Percentiles rank a stretch among this genome's conserved stretches.
Conservation (phyloP, 2,888 invertebrate genomes). For the Drosophila diplacantha region DNA sequence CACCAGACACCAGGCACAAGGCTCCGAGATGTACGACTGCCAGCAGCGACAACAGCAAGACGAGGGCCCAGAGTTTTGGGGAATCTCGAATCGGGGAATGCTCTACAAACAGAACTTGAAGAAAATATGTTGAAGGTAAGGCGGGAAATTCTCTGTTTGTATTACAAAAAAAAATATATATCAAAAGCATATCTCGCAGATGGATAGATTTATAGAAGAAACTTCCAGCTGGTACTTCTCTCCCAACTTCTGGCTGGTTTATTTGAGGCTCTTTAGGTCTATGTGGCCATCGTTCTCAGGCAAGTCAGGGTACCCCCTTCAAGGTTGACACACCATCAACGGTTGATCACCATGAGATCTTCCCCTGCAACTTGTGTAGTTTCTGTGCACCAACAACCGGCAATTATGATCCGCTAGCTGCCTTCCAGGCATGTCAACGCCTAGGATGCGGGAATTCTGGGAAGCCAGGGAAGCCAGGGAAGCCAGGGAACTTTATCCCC, state of each 20-base stretch:
- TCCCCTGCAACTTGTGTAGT: slow-evolving; percentile 4
- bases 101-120: not conserved
- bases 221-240: too few species aligned
- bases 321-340: slow-evolving; percentile 18
- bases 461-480: slow-evolving; percentile 5
- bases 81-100: slow-evolving; percentile 1
- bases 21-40: slow-evolving; percentile 30
- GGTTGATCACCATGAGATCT: slow-evolving; percentile 1
- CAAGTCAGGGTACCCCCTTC: slow-evolving; percentile 4
- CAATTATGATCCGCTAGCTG: slow-evolving; percentile 65
- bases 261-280: not conserved
- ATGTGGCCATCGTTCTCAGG: not conserved
- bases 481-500: not conserved
- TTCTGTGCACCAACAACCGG: slow-evolving; percentile 18
- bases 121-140: not conserved
- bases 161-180: not conserved
- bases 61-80: slow-evolving; percentile 4
- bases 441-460: slow-evolving; percentile 43
- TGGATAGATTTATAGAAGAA: not conserved
- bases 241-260: too few species aligned
- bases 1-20: slow-evolving; percentile 22
- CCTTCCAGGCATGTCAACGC: slow-evolving; percentile 44
- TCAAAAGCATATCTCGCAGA: not conserved
- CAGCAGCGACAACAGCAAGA: slow-evolving; percentile 17
- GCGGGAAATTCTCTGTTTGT: not conserved